Evolutionary conservation across 2,797 vertebrate species (phyloP).

Genomic region (Myotis daubentonii): DNA sequence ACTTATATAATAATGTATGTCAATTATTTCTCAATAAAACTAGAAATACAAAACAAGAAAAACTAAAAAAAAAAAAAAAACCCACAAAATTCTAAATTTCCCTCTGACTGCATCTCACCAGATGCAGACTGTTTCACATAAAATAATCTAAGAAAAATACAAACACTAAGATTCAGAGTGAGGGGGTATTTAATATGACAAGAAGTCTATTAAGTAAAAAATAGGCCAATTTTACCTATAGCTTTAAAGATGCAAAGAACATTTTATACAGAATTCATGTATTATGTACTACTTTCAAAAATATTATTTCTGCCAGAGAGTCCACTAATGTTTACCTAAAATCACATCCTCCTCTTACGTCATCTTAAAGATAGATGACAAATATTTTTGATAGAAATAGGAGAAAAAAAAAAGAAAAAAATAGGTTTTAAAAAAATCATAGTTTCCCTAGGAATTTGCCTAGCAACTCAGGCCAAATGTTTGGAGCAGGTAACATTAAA

Average conservation of each 20-base stretch:
- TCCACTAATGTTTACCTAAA: conserved; percentile 17
- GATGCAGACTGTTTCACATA: background rate
- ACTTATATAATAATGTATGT: background rate
- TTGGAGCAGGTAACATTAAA: background rate
- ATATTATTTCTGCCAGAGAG: conserved; percentile 21
- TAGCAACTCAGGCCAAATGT: conserved; percentile 2
- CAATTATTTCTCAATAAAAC: background rate
- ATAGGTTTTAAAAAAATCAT: background rate
- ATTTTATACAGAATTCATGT: conserved; percentile 7
- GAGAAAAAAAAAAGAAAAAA: conserved; percentile 2
- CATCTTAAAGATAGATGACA: conserved; percentile 4
- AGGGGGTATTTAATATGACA: background rate
- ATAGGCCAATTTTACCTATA: background rate
- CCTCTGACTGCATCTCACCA: background rate
- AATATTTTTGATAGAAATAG: background rate
- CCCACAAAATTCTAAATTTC: background rate
- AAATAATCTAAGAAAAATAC: conserved; percentile 6
- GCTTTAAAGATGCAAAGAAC: conserved; percentile 17
- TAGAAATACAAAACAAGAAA: background rate
- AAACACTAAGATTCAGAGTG: background rate
- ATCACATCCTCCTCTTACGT: conserved; percentile 23
- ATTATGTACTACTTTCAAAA: conserved; percentile 31
- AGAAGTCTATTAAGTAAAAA: conserved; percentile 30
- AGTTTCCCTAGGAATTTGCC: background rate
- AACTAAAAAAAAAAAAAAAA: background rate